A percentile compares a stretch with the other conserved stretches of the same genome.
Evolutionary conservation across 1,140 invertebrate species (phyloP).

Genomic region (Aradophagus sp.): DNA sequence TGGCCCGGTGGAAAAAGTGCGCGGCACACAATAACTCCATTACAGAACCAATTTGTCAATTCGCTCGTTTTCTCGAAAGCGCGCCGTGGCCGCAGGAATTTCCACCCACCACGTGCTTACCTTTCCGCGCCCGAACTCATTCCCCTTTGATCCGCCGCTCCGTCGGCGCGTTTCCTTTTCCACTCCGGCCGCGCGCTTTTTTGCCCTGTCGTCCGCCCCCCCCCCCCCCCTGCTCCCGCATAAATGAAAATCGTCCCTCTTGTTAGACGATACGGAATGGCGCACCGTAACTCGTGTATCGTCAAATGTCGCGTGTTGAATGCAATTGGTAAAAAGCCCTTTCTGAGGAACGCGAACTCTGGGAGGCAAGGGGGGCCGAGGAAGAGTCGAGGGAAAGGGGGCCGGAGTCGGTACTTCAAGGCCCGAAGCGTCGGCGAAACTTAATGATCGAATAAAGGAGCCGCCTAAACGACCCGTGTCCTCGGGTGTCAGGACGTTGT

Average conservation of each 20-base stretch:
- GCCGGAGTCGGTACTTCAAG: constrained; percentile 37
- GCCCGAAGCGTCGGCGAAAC: constrained; percentile 63
- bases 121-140: constrained; percentile 2
- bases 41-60: constrained; percentile 33
- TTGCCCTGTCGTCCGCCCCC: constrained; percentile 4
- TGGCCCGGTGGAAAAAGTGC: neutral
- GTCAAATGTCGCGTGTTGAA: constrained; percentile 54
- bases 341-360: constrained; percentile 56
- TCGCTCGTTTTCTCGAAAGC: constrained; percentile 19
- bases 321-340: constrained; percentile 58
- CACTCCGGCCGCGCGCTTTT: constrained; percentile 10
- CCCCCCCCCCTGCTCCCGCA: neutral
- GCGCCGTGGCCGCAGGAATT: constrained; percentile 29
- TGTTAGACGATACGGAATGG: constrained; percentile 51
- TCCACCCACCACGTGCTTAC: constrained; percentile 23
- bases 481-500: constrained; percentile 68
- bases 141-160: constrained; percentile 35
- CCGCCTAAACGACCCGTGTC: constrained; percentile 73
- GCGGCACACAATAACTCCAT: constrained; percentile 4
- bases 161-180: constrained; percentile 25
- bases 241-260: constrained; percentile 52
- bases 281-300: constrained; percentile 47
- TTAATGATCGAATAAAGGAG: constrained; percentile 74
- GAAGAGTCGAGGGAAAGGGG: too few relatives aligned
- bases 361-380: too few relatives aligned